These are phyloP conservation scores for Saccostrea cuccullata DNA, from an alignment of 1,140 invertebrate genomes.

Conservation along the genomic window DNA sequence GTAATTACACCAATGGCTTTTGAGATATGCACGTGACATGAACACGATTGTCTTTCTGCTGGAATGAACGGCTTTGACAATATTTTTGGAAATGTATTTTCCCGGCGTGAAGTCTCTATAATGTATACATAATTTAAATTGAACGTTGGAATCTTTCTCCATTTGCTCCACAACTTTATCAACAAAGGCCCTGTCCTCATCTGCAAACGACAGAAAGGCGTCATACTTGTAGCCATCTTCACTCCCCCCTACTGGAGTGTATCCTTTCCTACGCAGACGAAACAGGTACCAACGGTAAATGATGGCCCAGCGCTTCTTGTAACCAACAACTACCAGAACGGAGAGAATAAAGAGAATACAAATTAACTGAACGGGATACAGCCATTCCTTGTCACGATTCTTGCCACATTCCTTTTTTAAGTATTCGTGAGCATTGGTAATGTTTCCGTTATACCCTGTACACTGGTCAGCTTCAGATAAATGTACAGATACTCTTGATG, in stretches of 20 bases:
- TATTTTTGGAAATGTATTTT: not conserved
- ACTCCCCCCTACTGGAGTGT: not conserved
- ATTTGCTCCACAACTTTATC: not conserved
- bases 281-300: constrained; percentile 18
- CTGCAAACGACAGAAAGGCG: constrained; percentile 29
- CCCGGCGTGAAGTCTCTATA: constrained; percentile 16
- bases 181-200: constrained; percentile 4
- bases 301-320: constrained; percentile 18
- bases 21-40: constrained; percentile 7
- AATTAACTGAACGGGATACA: not conserved
- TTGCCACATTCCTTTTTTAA: not conserved
- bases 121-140: constrained; percentile 1
- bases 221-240: not conserved
- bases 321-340: not conserved
- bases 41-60: constrained; percentile 31
- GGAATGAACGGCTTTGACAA: not conserved
- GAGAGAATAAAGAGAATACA: not conserved
- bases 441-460: not conserved
- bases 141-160: not conserved
- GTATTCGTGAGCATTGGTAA: not conserved
- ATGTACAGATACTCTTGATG: not conserved
- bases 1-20: constrained; percentile 27
- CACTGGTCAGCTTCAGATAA: not conserved
- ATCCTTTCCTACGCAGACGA: constrained; percentile 27
- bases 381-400: not conserved